phyloP scores from a whole-genome alignment of 2,113 vertebrate species.

The Mormyrus iriodes region DNA sequence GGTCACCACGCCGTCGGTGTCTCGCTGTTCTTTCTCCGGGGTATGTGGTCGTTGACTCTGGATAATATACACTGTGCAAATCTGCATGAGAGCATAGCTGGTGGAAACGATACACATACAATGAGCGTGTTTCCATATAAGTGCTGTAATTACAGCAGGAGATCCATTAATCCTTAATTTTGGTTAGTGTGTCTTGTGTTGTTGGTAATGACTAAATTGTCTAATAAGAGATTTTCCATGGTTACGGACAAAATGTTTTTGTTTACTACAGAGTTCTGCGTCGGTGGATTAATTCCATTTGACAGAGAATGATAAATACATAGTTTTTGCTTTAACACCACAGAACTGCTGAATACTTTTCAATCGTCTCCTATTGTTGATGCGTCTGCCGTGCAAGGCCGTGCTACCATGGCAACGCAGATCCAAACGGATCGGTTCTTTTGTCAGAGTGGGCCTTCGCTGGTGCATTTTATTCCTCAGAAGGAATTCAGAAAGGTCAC shows the following conservation, averaged over 20 bases:
- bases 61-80: neutral
- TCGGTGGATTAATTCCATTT: neutral
- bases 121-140: neutral
- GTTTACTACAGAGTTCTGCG: neutral
- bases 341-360: neutral
- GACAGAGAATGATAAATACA: neutral
- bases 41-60: too few relatives aligned
- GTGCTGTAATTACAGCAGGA: neutral
- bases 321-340: neutral
- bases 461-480: neutral
- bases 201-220: neutral
- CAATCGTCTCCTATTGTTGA: conserved; percentile 5
- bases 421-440: neutral
- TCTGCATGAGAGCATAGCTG: neutral
- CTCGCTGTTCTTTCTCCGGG: neutral
- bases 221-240: neutral
- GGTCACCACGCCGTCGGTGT: neutral
- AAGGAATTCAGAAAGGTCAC: conserved; percentile 7
- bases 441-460: neutral
- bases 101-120: neutral
- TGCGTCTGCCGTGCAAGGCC: neutral
- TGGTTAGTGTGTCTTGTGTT: neutral
- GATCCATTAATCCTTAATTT: neutral
- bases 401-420: conserved; percentile 26
- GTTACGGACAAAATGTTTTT: neutral